Percentiles rank a stretch among this genome's conserved stretches.
Evolutionary conservation across 2,113 vertebrate genomes (phyloP).

Genomic region (Sakesphorus luctuosus): DNA sequence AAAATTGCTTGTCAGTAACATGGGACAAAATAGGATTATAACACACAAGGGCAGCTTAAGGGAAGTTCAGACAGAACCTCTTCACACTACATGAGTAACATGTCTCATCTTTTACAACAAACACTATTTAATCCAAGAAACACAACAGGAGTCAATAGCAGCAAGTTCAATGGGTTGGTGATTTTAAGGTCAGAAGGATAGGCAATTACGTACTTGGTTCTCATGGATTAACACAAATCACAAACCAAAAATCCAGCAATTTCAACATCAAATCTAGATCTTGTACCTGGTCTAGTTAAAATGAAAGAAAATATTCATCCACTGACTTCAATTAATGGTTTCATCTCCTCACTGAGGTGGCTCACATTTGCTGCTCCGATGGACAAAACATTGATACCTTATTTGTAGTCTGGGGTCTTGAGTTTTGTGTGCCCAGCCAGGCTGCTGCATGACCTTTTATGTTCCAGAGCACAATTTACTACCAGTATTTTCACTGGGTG

Average conservation of each 20-base stretch:
- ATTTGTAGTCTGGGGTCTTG: background rate
- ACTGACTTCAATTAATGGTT: background rate
- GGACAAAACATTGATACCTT: background rate
- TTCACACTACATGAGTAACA: background rate
- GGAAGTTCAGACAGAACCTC: background rate
- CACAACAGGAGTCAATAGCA: background rate
- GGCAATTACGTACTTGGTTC: background rate
- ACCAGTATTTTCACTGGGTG: background rate
- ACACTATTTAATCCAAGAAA: background rate
- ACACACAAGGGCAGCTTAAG: background rate
- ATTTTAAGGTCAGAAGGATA: background rate
- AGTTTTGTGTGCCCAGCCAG: background rate
- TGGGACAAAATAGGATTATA: slow-evolving; percentile 19
- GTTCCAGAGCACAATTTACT: background rate
- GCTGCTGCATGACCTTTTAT: fast-evolving
- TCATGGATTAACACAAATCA: background rate
- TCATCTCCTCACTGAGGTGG: background rate
- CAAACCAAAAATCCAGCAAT: background rate
- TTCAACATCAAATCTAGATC: background rate
- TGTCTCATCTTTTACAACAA: background rate
- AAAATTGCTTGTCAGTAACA: background rate
- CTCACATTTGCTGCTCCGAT: background rate
- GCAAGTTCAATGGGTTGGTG: background rate
- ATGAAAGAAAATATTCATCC: background rate
- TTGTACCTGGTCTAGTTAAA: background rate